These are phyloP conservation scores for Pristionchus fissidentatus DNA, from an alignment of 2,888 invertebrate genomes.

Conservation along the genomic window DNA sequence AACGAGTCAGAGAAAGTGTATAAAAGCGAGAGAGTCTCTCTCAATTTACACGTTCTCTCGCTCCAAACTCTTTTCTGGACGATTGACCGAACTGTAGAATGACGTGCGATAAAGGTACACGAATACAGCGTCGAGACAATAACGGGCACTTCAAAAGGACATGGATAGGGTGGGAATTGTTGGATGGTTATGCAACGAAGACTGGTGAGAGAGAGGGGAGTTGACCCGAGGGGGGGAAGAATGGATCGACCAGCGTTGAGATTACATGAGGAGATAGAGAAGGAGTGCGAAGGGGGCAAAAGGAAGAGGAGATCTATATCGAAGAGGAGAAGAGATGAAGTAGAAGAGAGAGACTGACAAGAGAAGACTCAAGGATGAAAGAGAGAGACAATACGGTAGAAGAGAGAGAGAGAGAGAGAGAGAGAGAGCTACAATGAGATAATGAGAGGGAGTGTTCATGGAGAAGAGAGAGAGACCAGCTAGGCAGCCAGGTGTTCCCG, in stretches of 20 bases:
- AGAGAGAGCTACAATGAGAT: conserved; percentile 23
- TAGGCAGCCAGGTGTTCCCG: conserved; percentile 14
- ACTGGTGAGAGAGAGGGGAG: neutral
- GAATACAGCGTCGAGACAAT: too few relatives aligned
- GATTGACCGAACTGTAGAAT: neutral
- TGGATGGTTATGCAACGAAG: neutral
- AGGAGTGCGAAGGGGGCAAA: neutral
- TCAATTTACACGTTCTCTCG: too few relatives aligned
- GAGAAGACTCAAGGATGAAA: neutral
- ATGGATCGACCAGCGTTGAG: neutral
- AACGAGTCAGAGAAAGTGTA: too few relatives aligned
- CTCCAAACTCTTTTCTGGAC: too few relatives aligned
- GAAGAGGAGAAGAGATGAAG: conserved; percentile 1
- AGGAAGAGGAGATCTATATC: conserved; percentile 5
- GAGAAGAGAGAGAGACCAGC: neutral
- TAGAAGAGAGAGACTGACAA: neutral
- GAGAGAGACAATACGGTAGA: neutral
- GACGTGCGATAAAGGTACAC: neutral
- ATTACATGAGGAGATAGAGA: conserved; percentile 15
- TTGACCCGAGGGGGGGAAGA: neutral
- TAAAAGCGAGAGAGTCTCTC: too few relatives aligned
- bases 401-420: neutral
- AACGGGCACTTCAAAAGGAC: too few relatives aligned
- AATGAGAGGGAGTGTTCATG: neutral
- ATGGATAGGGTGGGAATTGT: neutral